Evolutionary conservation across 2,113 vertebrate species (phyloP), one percentile per base, ranked within the genome.

Genomic region (Gasterosteus nipponicus): DNA sequence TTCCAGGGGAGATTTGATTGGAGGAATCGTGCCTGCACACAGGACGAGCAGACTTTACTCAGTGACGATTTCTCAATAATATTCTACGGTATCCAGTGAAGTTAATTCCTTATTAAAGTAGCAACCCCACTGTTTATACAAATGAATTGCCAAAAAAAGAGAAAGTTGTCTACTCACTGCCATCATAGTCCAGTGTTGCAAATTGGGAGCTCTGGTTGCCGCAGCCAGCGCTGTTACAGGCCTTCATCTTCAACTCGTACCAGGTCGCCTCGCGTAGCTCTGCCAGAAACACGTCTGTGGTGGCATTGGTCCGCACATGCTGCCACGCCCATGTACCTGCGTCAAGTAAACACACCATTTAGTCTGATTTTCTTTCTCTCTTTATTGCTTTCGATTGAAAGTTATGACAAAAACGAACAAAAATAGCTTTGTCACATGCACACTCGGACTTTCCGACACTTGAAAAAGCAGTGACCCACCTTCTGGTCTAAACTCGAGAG

Each of bases 161-260:
- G 11, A 46, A 0, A 31, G 26, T 26, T 15, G 12, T 78, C 29
- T 5, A 96, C 98, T 97, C 91, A 99, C 98, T 99, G 86, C 98
- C 98, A 0, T 99, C 97, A 1, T 97, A 98, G 94, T 98, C 97
- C 90, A 99, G 91, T 3, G 98, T 99, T 85, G 98, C 96, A 10
- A 99, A 99, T 92, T 98, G 96, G 1, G 96, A 64, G 5, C 93
- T 98, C 93, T 99, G 96, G 61, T 99, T 99, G 62, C 97, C 97
- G 42, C 98, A 99, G 89, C 98, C 98, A 0, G 98, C 98, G 3
- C 97, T 99, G 95, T 99, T 99, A 82, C 98, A 99, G 0, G 97
- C 97, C 88, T 97, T 95, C 97, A 99, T 98, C 89, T 98, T 97
- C 62, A 99, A 92, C 90, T 99, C 98, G 4, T 99, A 99, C 98